phyloP scores from a whole-genome alignment of 1,140 invertebrate genomes.

The Acromyrmex heyeri region DNA sequence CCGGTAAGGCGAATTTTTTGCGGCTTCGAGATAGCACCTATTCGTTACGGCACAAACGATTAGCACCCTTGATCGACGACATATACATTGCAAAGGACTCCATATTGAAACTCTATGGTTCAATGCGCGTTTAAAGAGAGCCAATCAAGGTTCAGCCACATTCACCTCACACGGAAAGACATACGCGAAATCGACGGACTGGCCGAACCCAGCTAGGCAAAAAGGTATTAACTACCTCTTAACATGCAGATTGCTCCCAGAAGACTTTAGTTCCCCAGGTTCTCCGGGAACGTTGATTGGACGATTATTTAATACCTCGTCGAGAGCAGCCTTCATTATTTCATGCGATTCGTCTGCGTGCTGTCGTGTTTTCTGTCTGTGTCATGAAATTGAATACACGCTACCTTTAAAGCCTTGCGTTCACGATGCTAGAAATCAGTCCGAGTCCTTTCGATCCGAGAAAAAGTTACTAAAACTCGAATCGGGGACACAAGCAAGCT shows the following conservation, averaged over 20 bases:
- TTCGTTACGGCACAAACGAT: background rate
- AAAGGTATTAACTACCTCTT: constrained; percentile 86
- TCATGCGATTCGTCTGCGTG: constrained; percentile 48
- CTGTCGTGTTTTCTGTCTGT: background rate
- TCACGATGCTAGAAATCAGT: too few relatives aligned
- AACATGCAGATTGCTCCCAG: constrained; percentile 86
- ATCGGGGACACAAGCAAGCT: background rate
- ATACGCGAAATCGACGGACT: constrained; percentile 62
- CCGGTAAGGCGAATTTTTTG: background rate
- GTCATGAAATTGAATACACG: constrained; percentile 18
- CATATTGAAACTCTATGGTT: background rate
- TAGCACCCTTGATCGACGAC: background rate
- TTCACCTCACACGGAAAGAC: constrained; percentile 49
- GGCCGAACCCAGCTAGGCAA: constrained; percentile 80
- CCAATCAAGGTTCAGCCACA: constrained; percentile 20
- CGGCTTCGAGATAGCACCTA: background rate
- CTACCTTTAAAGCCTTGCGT: background rate
- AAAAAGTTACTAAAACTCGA: too few relatives aligned
- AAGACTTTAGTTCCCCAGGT: constrained; percentile 79
- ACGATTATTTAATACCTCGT: constrained; percentile 84
- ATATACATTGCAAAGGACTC: background rate
- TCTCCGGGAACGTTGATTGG: constrained; percentile 83
- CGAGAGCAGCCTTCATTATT: constrained; percentile 71
- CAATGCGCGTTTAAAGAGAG: constrained; percentile 10
- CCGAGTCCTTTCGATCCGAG: too few relatives aligned